Base-by-base conservation (phyloP, 64 coral and sea anemone species). In the Trachythela sp. region DNA sequence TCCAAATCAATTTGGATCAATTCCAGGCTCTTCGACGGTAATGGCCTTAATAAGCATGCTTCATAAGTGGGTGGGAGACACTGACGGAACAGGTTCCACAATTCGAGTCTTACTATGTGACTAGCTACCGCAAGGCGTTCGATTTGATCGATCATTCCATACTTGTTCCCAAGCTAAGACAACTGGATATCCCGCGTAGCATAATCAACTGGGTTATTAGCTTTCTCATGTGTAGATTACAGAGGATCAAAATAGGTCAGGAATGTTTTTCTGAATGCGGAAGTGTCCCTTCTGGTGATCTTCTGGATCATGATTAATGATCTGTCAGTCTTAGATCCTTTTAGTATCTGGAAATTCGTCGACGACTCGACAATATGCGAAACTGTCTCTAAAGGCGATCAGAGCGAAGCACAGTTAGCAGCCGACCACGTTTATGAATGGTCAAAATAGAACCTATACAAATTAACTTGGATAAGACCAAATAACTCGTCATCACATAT, bases 11-110 rank as follows among this genome's bases (percentile, higher is more conserved):
- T 45, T 6, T 45, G 27, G 40, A 58, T 32, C 54, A 31, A 58
- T 49, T 32, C 26, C 45, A 31, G 13, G 54, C 54, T 40, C 54
- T 70, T 33, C 34, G 36, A 31, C 17, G 17, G 3, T 30, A 70
- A 8, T 2, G 40, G 31, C 32, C 29, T 18, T 37, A 88, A 20
- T 58, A 70, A 49, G 45, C 54, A 45, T 45, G 42, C 42, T 45
- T 38, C 86, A 88, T 75, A 58, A 38, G 32, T 88, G 86, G 86
- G 22, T 59, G 52, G 14, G 37, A 15, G 86, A 58, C 54, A 88
- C 86, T 22, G 86, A 88, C 34, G 86, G 86, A 6, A 45, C 42
- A 6, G 42, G 42, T 45, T 4, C 42, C 42, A 45, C 42, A 6
- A 11, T 45, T 45, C 42, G 42, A 45, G 42, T 11, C 4, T n/a